A percentile compares a stretch with the other conserved stretches of the same genome.
Conservation (phyloP, 2,113 vertebrate genomes). For the Thryonomys swinderianus region DNA sequence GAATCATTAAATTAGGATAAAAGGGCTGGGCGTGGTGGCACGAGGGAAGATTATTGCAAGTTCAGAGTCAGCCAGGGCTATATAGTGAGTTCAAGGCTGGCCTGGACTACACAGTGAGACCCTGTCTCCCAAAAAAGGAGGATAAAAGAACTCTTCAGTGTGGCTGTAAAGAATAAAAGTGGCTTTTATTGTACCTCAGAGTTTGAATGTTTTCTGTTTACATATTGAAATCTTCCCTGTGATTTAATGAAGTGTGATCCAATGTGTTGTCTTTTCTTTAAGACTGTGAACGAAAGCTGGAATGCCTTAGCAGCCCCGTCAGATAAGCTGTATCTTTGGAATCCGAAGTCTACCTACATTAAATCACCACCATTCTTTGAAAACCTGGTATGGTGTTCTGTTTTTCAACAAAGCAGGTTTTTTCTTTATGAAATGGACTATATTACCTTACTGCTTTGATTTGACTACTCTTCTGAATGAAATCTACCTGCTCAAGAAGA, state of each 20-base stretch:
- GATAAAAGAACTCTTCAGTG: neutral
- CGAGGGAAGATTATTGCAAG: neutral
- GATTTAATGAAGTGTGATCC: conserved; percentile 8
- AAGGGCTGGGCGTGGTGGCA: neutral
- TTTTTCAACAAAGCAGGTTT: conserved; percentile 44
- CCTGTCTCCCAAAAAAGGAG: neutral
- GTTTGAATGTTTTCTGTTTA: conserved; percentile 38
- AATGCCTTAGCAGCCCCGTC: conserved; percentile 92
- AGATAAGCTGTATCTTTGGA: conserved; percentile 95
- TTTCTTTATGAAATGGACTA: neutral
- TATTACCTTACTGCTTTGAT: neutral
- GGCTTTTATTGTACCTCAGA: neutral
- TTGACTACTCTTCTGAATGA: neutral
- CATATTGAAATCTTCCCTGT: conserved; percentile 39
- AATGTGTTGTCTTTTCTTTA: conserved; percentile 70
- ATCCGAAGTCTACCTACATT: conserved; percentile 96
- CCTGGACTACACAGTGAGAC: neutral
- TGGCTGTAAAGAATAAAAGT: conserved; percentile 2
- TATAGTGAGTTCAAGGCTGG: neutral
- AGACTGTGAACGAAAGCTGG: conserved; percentile 97
- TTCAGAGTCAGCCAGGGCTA: neutral
- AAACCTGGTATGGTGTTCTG: conserved; percentile 90
- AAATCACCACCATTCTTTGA: conserved; percentile 98
- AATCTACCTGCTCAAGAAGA: neutral
- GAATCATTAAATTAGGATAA: neutral